Conservation (phyloP, 92 coral and sea anemone genomes). For the Porites divaricata region DNA sequence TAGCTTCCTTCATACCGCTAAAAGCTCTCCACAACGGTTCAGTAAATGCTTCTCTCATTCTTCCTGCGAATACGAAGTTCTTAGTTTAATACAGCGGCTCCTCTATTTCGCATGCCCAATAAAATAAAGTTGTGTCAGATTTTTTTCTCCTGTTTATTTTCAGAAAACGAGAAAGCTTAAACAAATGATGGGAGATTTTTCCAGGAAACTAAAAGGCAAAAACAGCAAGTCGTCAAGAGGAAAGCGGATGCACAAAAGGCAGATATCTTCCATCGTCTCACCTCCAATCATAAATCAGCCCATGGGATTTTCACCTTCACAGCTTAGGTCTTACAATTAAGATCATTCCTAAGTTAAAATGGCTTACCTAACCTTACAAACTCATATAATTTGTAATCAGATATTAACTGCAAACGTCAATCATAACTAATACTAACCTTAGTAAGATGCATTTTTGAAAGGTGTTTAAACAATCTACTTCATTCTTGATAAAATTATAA, state of each 20-base stretch:
- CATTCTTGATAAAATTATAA: neutral
- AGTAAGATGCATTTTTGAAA: neutral
- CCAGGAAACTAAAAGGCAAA: conserved; percentile 27
- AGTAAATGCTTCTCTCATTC: no score
- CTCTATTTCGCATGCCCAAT: no score
- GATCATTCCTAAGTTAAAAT: neutral
- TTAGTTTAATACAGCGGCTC: no score
- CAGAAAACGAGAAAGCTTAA: conserved; percentile 33
- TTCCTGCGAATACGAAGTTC: no score
- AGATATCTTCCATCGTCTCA: conserved; percentile 26
- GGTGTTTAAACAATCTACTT: neutral
- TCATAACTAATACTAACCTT: neutral
- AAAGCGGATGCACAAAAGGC: conserved; percentile 24
- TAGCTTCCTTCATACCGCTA: no score
- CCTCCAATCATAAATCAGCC: conserved; percentile 37
- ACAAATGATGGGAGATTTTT: conserved; percentile 24
- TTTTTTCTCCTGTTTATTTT: neutral
- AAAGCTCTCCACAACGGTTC: no score
- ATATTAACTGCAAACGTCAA: neutral
- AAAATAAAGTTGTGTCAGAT: no score
- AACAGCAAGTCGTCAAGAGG: neutral
- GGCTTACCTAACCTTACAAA: neutral
- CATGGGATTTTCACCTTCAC: conserved; percentile 28
- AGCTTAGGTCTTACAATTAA: conserved; percentile 26
- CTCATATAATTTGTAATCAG: neutral